Evolutionary conservation across 2,888 invertebrate species (phyloP), one percentile per base, ranked within the genome.

Genomic region (Crioceris asparagi): DNA sequence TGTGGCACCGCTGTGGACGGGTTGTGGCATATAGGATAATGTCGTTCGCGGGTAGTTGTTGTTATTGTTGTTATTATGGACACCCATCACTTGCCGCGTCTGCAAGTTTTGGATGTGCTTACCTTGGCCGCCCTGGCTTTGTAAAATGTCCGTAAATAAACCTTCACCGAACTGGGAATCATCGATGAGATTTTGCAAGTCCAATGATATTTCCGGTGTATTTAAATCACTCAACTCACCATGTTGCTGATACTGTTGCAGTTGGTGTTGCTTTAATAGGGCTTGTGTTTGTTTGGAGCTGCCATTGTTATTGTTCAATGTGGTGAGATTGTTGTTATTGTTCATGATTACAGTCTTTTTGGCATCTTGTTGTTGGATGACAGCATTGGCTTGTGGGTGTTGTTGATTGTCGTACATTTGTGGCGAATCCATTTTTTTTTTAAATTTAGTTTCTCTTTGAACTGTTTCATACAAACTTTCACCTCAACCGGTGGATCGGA

Each of bases 21-120:
- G 86, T 64, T 91, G 91, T 1, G 91, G 91, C 86, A 91, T 88
- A 56, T 90, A 90, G 12, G 87, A 85, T 40, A 90, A 62, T 1
- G 85, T 82, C 16, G 82, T 82, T 42, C 85, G 66, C 2, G 80
- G 77, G 53, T 74, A 77, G 43, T 46, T 59, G 29, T 52, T 50
- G 32, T 44, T 45, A 23, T n/a, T n/a, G 39, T 47, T 54, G 32
- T 44, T 45, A 23, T 33, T 38, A 34, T 54, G 53, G 35, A 55
- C 61, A 38, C 54, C 58, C 53, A 66, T 59, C 4, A 65, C 59
- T 45, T 72, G 74, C 33, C 67, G 69, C 15, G 63, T 55, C 41
- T 68, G 60, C 35, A 64, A 48, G 43, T 52, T 59, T 48, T 64
- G 60, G 39, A 62, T 54, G 55, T 61, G 65, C 57, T 63, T 68